Evolutionary conservation across 2,888 invertebrate species (phyloP).

Genomic region (Acanthosepion pharaonis): DNA sequence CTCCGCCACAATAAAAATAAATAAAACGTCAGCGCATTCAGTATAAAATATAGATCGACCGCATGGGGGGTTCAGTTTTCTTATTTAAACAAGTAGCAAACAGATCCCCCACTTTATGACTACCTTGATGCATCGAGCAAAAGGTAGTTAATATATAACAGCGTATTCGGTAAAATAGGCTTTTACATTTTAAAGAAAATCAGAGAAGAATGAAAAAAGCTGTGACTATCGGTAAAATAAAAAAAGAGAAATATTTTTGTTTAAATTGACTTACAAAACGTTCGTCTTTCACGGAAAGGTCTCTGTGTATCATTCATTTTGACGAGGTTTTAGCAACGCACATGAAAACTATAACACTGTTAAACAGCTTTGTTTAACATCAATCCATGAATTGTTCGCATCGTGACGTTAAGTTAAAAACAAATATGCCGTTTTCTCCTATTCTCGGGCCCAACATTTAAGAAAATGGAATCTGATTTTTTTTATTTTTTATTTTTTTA

Average conservation of each 20-base stretch:
- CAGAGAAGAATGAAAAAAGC: background rate
- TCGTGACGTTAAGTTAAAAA: background rate
- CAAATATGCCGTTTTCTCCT: background rate
- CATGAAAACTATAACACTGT: background rate
- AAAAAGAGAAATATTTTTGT: background rate
- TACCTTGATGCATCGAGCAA: background rate
- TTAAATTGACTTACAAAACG: conserved; percentile 51
- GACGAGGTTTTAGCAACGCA: background rate
- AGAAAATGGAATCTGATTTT: background rate
- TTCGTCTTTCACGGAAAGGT: conserved; percentile 54
- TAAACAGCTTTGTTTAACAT: background rate
- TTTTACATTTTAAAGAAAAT: background rate
- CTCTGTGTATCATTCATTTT: conserved; percentile 50
- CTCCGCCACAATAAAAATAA: too few relatives aligned
- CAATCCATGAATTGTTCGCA: background rate
- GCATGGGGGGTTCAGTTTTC: background rate
- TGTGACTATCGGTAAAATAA: background rate
- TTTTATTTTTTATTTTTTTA: background rate
- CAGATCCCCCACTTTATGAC: background rate
- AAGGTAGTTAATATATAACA: background rate
- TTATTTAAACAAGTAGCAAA: background rate
- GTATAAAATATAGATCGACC: too few relatives aligned
- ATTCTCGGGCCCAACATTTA: background rate
- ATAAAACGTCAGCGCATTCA: too few relatives aligned
- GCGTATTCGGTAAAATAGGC: background rate